Base-by-base conservation (phyloP, 2,888 invertebrate species). In the Drosophila mulleri region DNA sequence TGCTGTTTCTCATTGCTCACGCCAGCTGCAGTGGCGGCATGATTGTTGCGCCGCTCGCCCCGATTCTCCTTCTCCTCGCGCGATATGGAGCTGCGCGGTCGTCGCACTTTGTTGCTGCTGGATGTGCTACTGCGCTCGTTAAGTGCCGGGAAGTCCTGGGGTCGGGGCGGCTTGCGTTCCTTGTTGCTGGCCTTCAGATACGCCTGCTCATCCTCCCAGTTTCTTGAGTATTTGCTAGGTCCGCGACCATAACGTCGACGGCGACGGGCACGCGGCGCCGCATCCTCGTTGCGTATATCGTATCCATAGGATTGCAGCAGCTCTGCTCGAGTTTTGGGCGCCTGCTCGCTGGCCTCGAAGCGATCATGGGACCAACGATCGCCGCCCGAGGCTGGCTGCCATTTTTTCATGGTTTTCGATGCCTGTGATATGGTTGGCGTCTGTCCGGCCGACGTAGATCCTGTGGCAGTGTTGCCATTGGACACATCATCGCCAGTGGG, bases 151-250 rank as follows among this genome's bases (percentile, higher is more conserved):
- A 94, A 87, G 94, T 95, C 93, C 94, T 95, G 92, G 93, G 95
- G 71, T 94, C 95, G 76, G 1, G 91, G 92, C 78, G 80, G 92
- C 88, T 91, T 92, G 71, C 92, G 88, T 70, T 92, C 92, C 41
- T 91, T 90, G 60, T 92, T 92, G 67, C 89, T 92, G 1, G 94
- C 68, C 79, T 96, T 95, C 23, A 95, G 94, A 91, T 98, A 98
- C 0, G 98, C 98, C 90, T 97, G 97, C 91, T 97, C 97, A 91
- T 98, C 98, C 91, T 98, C 97, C 98, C 98, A 98, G 68, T 97
- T 97, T 14, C 98, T 95, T 0, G 96, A 97, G 92, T 98, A 98
- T 92, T 98, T 98, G 91, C 96, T 98, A 0, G 98, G 98, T 0
- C 98, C 98, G 62, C 98, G 97, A 0, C 97, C 98, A 92, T 98